Conservation (phyloP, 2,888 invertebrate genomes). For the Carpatolechia fugitivella region DNA sequence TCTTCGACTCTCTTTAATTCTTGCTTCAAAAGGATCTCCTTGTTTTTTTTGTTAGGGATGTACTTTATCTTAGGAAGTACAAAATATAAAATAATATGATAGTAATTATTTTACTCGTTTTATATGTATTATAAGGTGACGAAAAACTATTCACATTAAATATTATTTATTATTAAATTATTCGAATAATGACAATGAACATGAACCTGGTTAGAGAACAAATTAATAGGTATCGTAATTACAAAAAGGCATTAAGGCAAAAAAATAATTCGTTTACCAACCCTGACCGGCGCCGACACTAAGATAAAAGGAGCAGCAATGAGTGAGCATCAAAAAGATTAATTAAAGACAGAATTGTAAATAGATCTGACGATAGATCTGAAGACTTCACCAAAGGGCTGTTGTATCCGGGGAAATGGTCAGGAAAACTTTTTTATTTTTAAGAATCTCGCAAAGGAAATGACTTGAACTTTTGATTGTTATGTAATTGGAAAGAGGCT, state of each 20-base stretch:
- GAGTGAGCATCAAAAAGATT: conserved; percentile 8
- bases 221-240: too few relatives aligned
- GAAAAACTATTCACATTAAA: too few relatives aligned
- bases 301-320: conserved; percentile 5
- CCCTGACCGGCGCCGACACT: not conserved
- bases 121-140: too few relatives aligned
- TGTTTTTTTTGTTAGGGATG: not conserved
- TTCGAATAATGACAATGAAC: too few relatives aligned
- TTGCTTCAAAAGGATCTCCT: not conserved
- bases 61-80: too few relatives aligned
- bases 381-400: not conserved
- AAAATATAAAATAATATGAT: too few relatives aligned
- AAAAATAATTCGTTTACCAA: not conserved
- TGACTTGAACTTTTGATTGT: not conserved
- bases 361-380: conserved; percentile 2
- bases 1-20: not conserved
- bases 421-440: not conserved
- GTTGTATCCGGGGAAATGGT: not conserved
- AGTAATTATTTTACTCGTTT: too few relatives aligned
- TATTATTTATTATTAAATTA: too few relatives aligned
- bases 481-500: not conserved
- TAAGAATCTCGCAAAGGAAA: not conserved
- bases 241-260: not conserved
- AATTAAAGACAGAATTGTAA: conserved; percentile 3
- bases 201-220: too few relatives aligned